phyloP scores from a whole-genome alignment of 2,797 vertebrate genomes.

The Pangasius macronema region DNA sequence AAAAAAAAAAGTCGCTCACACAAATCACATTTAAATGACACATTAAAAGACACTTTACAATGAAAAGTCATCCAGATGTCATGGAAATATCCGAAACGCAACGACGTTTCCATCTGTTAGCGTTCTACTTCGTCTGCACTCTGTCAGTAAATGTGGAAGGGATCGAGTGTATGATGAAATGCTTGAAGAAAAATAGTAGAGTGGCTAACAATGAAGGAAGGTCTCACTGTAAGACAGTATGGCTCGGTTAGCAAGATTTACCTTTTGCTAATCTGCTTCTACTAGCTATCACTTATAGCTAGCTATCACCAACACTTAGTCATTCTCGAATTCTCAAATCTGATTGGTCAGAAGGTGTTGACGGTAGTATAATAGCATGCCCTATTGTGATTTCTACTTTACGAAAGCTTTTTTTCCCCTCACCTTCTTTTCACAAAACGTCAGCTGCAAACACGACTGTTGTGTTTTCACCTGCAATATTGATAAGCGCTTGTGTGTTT shows the following conservation, averaged over 20 bases:
- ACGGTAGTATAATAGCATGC: no score
- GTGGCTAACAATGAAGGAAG: background rate
- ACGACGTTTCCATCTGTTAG: slow-evolving; percentile 71
- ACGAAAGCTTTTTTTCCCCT: background rate
- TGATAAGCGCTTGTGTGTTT: slow-evolving; percentile 16
- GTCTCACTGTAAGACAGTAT: background rate
- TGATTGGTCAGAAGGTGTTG: background rate
- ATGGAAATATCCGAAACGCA: slow-evolving; percentile 67
- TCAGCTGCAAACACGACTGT: background rate
- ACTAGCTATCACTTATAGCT: background rate
- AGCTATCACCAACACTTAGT: background rate
- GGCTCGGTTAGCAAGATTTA: background rate
- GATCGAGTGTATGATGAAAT: background rate
- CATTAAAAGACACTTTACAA: slow-evolving; percentile 68
- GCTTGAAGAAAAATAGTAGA: no score
- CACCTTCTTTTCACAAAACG: background rate
- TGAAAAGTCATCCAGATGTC: slow-evolving; percentile 71
- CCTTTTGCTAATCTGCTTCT: background rate
- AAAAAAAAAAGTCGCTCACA: slow-evolving; percentile 54
- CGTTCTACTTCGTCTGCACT: slow-evolving; percentile 19
- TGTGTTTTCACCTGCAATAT: slow-evolving; percentile 28
- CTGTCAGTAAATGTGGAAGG: slow-evolving; percentile 20
- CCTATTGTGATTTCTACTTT: background rate
- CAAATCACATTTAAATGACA: slow-evolving; percentile 76
- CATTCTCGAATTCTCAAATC: background rate